phyloP scores from a whole-genome alignment of 1,140 invertebrate genomes.

The Ceratosolen solmsi region DNA sequence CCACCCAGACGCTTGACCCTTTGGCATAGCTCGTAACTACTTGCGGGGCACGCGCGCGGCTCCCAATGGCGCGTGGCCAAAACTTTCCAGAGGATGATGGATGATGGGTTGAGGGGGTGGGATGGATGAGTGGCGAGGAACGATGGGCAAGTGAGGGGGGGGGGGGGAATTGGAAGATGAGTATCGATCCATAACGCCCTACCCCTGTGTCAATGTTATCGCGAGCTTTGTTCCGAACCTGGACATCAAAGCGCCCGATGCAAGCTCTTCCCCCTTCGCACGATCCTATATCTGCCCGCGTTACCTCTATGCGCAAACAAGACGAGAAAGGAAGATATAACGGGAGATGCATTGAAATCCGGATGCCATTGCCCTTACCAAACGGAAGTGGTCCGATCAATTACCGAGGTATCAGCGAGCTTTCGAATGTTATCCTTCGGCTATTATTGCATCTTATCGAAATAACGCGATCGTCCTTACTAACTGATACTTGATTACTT shows the following conservation, averaged over 20 bases:
- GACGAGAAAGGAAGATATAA: neutral
- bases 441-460: too few species aligned
- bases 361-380: neutral
- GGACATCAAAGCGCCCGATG: constrained; percentile 32
- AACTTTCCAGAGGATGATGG: constrained; percentile 2
- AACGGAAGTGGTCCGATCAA: neutral
- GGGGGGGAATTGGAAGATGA: constrained; percentile 68
- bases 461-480: too few species aligned
- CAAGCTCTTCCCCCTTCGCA: neutral
- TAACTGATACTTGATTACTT: neutral
- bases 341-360: neutral
- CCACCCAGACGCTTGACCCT: constrained; percentile 35
- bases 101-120: too few species aligned
- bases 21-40: constrained; percentile 12
- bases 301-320: neutral
- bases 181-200: constrained; percentile 61
- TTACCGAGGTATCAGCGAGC: neutral
- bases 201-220: constrained; percentile 61
- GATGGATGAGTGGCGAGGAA: neutral
- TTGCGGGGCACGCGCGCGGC: constrained; percentile 37
- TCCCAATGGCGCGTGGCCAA: constrained; percentile 32
- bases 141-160: neutral
- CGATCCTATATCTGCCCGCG: neutral
- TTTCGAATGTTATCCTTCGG: too few species aligned
- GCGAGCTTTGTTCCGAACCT: constrained; percentile 54